Base-by-base conservation (phyloP, 2,797 vertebrate species). In the Coilia nasus region DNA sequence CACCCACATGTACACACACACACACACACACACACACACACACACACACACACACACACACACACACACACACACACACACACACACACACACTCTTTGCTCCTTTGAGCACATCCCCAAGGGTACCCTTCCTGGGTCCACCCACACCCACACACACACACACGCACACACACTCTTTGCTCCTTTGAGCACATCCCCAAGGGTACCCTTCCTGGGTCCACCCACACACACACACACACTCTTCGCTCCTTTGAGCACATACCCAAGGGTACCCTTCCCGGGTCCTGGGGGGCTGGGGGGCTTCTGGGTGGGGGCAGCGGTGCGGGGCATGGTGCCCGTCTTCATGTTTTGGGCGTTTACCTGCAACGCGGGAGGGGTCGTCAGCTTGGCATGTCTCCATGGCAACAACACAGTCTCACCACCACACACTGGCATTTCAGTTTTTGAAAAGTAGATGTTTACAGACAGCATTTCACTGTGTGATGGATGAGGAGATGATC, bases 301-400 rank as follows among this genome's bases (percentile, higher is more conserved):
- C 91, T 99, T 99, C 96, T 99, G 98, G 85, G 98, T 98, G 23
- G 98, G 98, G 81, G 98, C 98, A 87, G 97, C 98, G 82, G 98
- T 99, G 90, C 97, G 97, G 85, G 98, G 98, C 31, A 78, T 41
- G 81, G 90, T 93, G 64, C 97, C 98, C 82, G 97, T 96, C 95
- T 99, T 99, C 97, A 99, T 98, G 89, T 98, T 99, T 95, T 99
- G 98, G 88, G 97, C 97, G 86, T 97, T 99, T 93, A 98, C 98
- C 98, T 99, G 91, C 56, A 81, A 44, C 12, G 56, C 21, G 12
- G 17, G 9, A 31, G 6, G 21, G 14, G 6, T 11, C 14, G 60
- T 86, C 5, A 85, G 25, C 56, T 81, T 25, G 9, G 41, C 57
- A 10, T 11, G 3, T 19, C 59, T 19, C 11, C 2, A 17, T 41